Evolutionary conservation across 2,113 vertebrate genomes (phyloP).

Genomic region (Lota lota): DNA sequence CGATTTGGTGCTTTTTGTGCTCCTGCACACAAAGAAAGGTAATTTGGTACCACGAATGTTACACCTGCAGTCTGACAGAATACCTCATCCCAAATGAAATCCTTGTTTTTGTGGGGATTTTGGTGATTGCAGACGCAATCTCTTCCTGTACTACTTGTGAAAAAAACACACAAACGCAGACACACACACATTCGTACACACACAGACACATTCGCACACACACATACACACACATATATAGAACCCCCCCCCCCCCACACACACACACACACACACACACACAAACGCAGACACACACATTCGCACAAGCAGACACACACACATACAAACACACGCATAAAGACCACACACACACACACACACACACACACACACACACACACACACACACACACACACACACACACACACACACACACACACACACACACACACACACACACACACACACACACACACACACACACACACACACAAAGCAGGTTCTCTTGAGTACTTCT

Average conservation of each 20-base stretch:
- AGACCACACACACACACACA: constrained; percentile 16
- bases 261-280: too few relatives aligned
- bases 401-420: too few relatives aligned
- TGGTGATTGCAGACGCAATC: constrained; percentile 32
- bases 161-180: constrained; percentile 12
- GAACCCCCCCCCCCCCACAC: neutral
- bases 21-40: constrained; percentile 39
- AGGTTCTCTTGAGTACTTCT: constrained; percentile 46
- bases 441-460: neutral
- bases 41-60: constrained; percentile 48
- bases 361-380: too few relatives aligned
- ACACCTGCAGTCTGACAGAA: constrained; percentile 49
- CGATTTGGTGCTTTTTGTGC: constrained; percentile 38
- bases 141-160: constrained; percentile 8
- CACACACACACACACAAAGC: neutral
- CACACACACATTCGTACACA: constrained; percentile 1
- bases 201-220: constrained; percentile 18
- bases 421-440: neutral
- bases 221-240: too few relatives aligned
- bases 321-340: neutral
- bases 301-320: too few relatives aligned
- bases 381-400: too few relatives aligned
- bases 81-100: constrained; percentile 42
- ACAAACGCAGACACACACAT: too few relatives aligned
- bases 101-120: constrained; percentile 29